A percentile compares a stretch with the other conserved stretches of the same genome.
phyloP scores from a whole-genome alignment of 92 coral and sea anemone genomes.

The Porites rus region DNA sequence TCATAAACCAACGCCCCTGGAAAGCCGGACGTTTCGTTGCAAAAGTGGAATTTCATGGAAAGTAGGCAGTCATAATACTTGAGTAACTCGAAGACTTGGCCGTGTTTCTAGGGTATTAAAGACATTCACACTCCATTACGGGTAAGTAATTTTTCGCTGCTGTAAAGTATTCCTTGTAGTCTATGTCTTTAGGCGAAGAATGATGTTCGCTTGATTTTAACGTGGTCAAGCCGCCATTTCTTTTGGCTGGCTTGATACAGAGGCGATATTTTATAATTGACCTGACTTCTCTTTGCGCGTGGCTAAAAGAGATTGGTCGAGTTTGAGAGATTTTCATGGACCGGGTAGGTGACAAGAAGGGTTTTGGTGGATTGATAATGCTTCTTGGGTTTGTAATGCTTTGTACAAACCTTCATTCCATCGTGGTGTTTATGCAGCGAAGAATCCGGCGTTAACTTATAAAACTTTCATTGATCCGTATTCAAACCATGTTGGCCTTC shows the following conservation, averaged over 20 bases:
- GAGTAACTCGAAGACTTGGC: constrained; percentile 24
- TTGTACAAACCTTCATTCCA: constrained; percentile 11
- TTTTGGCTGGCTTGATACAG: neutral
- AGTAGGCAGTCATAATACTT: constrained; percentile 23
- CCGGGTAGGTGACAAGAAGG: neutral
- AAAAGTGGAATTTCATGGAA: constrained; percentile 62
- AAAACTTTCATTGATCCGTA: constrained; percentile 35
- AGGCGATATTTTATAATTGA: constrained; percentile 10
- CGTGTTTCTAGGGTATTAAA: constrained; percentile 37
- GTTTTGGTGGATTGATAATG: neutral
- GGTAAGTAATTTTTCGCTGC: constrained; percentile 22
- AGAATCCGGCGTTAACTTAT: constrained; percentile 9
- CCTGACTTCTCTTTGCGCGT: constrained; percentile 1
- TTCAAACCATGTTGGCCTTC: constrained; percentile 6
- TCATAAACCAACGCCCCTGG: constrained; percentile 96
- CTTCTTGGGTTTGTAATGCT: neutral
- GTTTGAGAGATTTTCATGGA: neutral
- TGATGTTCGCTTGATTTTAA: constrained; percentile 7
- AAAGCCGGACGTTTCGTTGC: constrained; percentile 83
- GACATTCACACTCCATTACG: constrained; percentile 14
- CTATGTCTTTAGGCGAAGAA: neutral
- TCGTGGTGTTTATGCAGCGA: neutral
- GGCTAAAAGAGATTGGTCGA: constrained; percentile 35
- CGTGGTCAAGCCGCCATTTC: constrained; percentile 3
- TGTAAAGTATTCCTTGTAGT: neutral